These are phyloP conservation scores for Struthidea cinerea DNA, from an alignment of 2,113 vertebrate genomes.

Conservation along the genomic window DNA sequence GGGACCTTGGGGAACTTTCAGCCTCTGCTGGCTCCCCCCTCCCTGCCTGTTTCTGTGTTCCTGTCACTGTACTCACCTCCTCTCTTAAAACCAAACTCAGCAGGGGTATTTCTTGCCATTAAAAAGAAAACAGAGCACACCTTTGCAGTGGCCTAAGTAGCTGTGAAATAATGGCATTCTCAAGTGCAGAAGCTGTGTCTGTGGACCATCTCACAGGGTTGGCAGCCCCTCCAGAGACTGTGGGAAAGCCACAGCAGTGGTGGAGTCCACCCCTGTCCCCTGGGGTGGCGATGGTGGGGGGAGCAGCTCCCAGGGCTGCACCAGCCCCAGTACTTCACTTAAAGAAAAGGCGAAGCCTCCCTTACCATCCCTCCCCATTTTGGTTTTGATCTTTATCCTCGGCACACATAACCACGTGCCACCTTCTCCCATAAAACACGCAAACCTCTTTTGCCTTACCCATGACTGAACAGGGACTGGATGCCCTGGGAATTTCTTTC, in stretches of 20 bases:
- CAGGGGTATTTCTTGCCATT: slow-evolving; percentile 15
- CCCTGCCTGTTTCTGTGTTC: neutral
- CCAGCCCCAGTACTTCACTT: neutral
- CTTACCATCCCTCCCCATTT: neutral
- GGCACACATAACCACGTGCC: neutral
- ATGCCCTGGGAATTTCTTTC: slow-evolving; percentile 64
- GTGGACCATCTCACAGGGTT: slow-evolving; percentile 61
- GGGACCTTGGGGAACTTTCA: neutral
- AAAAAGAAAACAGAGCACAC: neutral
- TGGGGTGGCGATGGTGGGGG: neutral
- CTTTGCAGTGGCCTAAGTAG: neutral
- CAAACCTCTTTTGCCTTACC: slow-evolving; percentile 61
- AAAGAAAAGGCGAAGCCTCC: neutral
- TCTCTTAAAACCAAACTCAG: neutral
- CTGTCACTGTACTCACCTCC: neutral
- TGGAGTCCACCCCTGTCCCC: neutral
- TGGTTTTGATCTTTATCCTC: neutral
- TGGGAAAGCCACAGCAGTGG: neutral
- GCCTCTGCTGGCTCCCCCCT: neutral
- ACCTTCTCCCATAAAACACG: slow-evolving; percentile 43
- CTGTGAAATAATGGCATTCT: neutral
- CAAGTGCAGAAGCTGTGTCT: slow-evolving; percentile 38
- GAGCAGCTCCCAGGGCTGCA: neutral
- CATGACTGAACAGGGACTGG: slow-evolving; percentile 68
- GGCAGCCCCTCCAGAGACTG: neutral